Evolutionary conservation across 2,797 vertebrate genomes (phyloP), one percentile per base, ranked within the genome.

Genomic region (Etheostoma perlongum): DNA sequence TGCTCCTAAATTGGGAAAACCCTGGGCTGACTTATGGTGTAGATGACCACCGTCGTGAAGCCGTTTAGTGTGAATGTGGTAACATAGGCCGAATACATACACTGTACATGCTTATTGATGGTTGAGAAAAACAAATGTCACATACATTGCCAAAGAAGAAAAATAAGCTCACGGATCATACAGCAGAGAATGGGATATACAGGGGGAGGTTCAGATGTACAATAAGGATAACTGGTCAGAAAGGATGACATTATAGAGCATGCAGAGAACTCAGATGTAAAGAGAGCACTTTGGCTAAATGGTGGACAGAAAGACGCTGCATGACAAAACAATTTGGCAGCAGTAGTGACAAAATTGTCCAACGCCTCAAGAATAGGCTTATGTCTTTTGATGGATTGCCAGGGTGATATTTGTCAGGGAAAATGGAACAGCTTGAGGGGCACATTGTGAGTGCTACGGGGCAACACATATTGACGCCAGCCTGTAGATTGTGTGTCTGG

Each of bases 381-480:
- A 63, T 48, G 60, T 64, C 61, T 81, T 81, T 30, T 79, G 77
- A 79, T 65, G 70, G 72, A 78, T 79, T 36, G 30, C 53, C n/a
- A 15, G 52, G 74, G 67, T 72, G 76, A 81, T 81, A 79, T 87
- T 88, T 82, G 81, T 84, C 73, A 64, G 83, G 65, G 71, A 74
- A 71, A 88, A 82, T 81, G 55, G 53, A 90, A 76, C 83, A 81
- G 81, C 85, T 86, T 84, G 76, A 83, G 44, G 78, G 76, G 36
- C 77, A 62, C 36, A 33, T 72, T 78, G 77, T 54, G 85, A 62
- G 52, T 57, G 57, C 63, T 60, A 21, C 16, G 30, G 42, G 66
- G 78, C 57, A 49, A 75, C 66, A 27, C 42, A 49, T 21, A 47
- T 67, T 19, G 40, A 52, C 54, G 54, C 49, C 70, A 68, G 71